Percentiles rank a stretch among this genome's conserved stretches.
phyloP scores from a whole-genome alignment of 2,888 invertebrate species.

The Lasioglossum vierecki region DNA sequence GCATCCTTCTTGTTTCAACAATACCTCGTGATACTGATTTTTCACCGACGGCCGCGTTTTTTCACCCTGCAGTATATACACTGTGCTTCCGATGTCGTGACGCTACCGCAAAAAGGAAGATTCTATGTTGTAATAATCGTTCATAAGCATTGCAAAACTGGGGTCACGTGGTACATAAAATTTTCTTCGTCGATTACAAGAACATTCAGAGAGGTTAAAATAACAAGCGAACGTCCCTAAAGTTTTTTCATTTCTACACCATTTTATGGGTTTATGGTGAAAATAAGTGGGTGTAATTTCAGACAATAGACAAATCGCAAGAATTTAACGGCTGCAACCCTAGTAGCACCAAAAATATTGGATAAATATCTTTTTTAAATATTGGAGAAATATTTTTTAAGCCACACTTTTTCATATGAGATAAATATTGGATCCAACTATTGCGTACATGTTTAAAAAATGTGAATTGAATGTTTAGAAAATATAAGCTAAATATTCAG shows the following conservation, averaged over 20 bases:
- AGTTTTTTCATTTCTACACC: not conserved
- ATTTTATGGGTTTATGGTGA: not conserved
- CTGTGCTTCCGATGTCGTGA: not conserved
- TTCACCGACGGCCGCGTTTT: not conserved
- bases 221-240: not conserved
- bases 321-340: not conserved
- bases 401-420: too few relatives aligned
- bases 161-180: not conserved
- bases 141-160: not conserved
- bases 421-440: too few relatives aligned
- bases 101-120: not conserved
- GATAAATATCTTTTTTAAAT: too few relatives aligned
- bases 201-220: not conserved
- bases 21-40: conserved; percentile 50
- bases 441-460: too few relatives aligned
- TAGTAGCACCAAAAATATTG: too few relatives aligned
- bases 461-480: too few relatives aligned
- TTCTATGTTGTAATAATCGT: not conserved
- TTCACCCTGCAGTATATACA: not conserved
- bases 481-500: too few relatives aligned
- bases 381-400: too few relatives aligned
- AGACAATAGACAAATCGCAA: not conserved
- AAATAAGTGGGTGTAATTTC: not conserved
- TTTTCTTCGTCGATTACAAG: not conserved
- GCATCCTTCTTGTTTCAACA: conserved; percentile 40